Evolutionary conservation across 2,113 vertebrate genomes (phyloP).

Genomic region (Bungarus multicinctus): DNA sequence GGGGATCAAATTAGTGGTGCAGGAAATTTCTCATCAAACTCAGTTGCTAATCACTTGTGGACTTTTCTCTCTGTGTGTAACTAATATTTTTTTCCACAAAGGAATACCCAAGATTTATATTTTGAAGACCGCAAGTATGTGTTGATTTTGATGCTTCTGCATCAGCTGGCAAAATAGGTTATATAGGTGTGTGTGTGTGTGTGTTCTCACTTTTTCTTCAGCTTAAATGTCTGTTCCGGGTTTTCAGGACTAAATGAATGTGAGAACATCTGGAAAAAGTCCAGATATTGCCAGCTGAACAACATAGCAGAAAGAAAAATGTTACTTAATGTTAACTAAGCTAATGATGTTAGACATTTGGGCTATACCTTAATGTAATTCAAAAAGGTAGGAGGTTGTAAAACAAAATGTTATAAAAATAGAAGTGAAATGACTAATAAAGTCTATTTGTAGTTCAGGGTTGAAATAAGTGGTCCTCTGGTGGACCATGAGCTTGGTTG

Average conservation of each 20-base stretch:
- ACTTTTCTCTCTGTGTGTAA: constrained; percentile 55
- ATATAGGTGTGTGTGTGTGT: constrained; percentile 32
- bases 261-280: constrained; percentile 71
- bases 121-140: constrained; percentile 67
- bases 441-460: too few species aligned
- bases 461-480: too few species aligned
- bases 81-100: constrained; percentile 62
- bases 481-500: too few species aligned
- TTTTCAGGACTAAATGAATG: constrained; percentile 77
- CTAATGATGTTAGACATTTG: constrained; percentile 76
- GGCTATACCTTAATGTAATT: constrained; percentile 62
- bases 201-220: constrained; percentile 20
- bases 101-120: constrained; percentile 62
- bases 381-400: constrained; percentile 59
- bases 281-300: constrained; percentile 71
- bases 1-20: constrained; percentile 70
- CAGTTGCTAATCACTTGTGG: constrained; percentile 68
- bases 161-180: constrained; percentile 70
- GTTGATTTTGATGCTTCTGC: constrained; percentile 62
- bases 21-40: constrained; percentile 67
- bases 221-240: constrained; percentile 74
- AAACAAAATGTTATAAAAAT: constrained; percentile 41
- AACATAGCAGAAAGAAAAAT: constrained; percentile 69
- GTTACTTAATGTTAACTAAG: constrained; percentile 68
- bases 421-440: neutral